A percentile compares a stretch with the other conserved stretches of the same genome.
Evolutionary conservation across 2,888 invertebrate genomes (phyloP).

Genomic region (Pyrocoelia pectoralis): DNA sequence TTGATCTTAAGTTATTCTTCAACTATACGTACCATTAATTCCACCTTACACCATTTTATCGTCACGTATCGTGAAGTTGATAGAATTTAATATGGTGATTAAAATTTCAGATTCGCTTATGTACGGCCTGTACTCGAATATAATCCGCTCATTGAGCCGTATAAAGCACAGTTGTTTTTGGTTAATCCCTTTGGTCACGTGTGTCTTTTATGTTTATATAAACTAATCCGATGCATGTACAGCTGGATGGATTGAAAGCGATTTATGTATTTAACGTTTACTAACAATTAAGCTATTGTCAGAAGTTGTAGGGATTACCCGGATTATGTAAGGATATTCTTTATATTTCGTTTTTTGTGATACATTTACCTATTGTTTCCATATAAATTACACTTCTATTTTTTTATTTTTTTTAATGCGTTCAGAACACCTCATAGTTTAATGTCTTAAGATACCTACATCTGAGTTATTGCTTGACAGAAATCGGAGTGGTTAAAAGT

Average conservation of each 20-base stretch:
- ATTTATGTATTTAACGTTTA: not conserved
- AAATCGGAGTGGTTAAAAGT: no score
- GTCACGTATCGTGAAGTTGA: not conserved
- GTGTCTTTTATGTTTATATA: conserved; percentile 11
- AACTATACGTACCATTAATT: not conserved
- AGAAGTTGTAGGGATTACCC: no score
- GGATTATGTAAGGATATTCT: no score
- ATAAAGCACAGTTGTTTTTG: conserved; percentile 42
- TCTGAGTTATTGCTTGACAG: no score
- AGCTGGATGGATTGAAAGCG: not conserved
- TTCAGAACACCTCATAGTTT: no score
- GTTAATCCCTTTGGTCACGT: conserved; percentile 42
- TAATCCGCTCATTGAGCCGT: conserved; percentile 48
- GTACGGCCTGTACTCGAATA: conserved; percentile 44
- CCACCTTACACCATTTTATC: not conserved
- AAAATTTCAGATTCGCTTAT: conserved; percentile 48
- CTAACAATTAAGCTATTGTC: not conserved
- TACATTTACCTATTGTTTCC: no score
- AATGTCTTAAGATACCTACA: no score
- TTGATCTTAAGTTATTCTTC: not conserved
- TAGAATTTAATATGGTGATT: conserved; percentile 36
- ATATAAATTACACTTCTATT: no score
- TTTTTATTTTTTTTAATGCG: no score
- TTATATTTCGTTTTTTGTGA: no score
- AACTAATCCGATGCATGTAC: not conserved